Evolutionary conservation across 2,888 invertebrate species (phyloP).

Genomic region (Tinea semifulvella): DNA sequence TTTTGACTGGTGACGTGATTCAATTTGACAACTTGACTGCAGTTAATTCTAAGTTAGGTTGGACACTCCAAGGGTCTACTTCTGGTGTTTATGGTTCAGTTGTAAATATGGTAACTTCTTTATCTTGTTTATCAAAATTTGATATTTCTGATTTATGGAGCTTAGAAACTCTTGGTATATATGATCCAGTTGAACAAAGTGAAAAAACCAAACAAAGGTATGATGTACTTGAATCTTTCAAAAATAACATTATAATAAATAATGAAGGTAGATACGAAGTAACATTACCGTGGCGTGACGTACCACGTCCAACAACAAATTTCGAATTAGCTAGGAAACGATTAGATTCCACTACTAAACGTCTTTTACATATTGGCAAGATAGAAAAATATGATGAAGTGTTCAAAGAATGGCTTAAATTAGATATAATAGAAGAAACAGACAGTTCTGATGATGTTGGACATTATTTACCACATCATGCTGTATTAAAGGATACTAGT

Average conservation of each 20-base stretch:
- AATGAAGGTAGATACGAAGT: constrained; percentile 5
- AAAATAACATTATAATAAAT: not conserved
- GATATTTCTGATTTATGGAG: constrained; percentile 1
- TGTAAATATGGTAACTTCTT: not conserved
- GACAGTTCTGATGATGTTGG: not conserved
- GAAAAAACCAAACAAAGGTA: too few relatives aligned
- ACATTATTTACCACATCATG: constrained; percentile 24
- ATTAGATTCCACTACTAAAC: constrained; percentile 4
- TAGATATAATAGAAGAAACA: not conserved
- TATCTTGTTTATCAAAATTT: not conserved
- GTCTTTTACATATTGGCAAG: not conserved
- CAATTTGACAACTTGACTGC: constrained; percentile 5
- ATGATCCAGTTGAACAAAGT: not conserved
- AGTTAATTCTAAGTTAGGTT: constrained; percentile 8
- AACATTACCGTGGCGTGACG: not conserved
- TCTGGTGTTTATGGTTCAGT: not conserved
- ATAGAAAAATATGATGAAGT: constrained; percentile 8
- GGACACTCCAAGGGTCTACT: constrained; percentile 1
- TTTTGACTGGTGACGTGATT: not conserved
- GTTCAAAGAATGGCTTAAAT: not conserved
- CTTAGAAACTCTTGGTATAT: constrained; percentile 5
- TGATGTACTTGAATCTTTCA: constrained; percentile 1
- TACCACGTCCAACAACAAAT: not conserved
- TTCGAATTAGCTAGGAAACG: not conserved
- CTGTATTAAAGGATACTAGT: constrained; percentile 22